Evolutionary conservation across 2,888 invertebrate genomes (phyloP).

Genomic region (Troilus luridus): DNA sequence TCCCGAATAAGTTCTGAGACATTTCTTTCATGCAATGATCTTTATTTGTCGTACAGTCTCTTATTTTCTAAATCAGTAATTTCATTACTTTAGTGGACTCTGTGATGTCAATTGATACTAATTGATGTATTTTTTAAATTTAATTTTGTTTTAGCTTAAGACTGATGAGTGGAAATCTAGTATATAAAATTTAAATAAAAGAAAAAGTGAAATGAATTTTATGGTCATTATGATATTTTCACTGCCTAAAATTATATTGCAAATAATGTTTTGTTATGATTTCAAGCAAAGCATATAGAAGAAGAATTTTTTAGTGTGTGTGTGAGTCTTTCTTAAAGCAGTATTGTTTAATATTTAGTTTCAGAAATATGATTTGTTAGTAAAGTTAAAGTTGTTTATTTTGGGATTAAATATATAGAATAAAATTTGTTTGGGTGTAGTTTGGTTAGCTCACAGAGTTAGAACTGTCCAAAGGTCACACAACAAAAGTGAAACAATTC

Average conservation of each 20-base stretch:
- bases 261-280: not conserved
- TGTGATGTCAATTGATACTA: not conserved
- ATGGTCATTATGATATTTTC: slow-evolving; percentile 7
- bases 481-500: not conserved
- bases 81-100: not conserved
- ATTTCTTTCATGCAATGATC: not conserved
- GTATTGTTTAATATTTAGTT: not conserved
- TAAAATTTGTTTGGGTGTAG: not conserved
- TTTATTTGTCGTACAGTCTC: not conserved
- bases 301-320: not conserved
- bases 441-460: not conserved
- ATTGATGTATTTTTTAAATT: not conserved
- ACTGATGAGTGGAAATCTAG: slow-evolving; percentile 7
- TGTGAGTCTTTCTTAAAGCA: not conserved
- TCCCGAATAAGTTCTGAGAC: not conserved
- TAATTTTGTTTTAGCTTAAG: slow-evolving; percentile 3
- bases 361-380: not conserved
- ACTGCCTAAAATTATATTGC: not conserved
- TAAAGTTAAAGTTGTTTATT: not conserved
- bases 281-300: not conserved
- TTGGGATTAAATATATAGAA: not conserved
- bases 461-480: not conserved
- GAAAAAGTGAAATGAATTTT: not conserved
- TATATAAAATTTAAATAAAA: not conserved
- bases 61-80: not conserved